Base-by-base conservation (phyloP, 2,113 vertebrate species). In the Hypomesus transpacificus region DNA sequence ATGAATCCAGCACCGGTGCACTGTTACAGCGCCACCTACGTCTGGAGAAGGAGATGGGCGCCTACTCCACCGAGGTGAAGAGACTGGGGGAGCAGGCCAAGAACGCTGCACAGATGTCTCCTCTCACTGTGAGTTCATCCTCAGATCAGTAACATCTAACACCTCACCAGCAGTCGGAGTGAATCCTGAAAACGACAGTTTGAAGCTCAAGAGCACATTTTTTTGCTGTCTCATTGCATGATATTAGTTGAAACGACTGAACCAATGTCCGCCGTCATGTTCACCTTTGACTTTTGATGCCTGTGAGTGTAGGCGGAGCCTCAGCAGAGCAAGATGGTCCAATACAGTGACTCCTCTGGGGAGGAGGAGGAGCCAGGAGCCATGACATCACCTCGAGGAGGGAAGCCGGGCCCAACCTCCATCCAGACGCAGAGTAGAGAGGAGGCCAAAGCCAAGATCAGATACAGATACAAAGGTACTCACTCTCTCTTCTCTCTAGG, bases 21-120 rank as follows among this genome's bases (percentile, higher is more conserved):
- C 76, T 95, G 84, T 64, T 95, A 62, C 93, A 90, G 75, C 91
- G 91, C 3, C 95, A 96, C 84, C 69, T 89, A 75, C 86, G 89
- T 20, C 51, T 95, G 77, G 91, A 95, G 78, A 86, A 87, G 72
- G 91, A 92, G 61, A 77, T 96, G 60, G 60, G 62, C 11, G 88
- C 91, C 9, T 96, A 94, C 1, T 77, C 67, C 3, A 71, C 85
- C 0, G 95, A 98, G 85, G 88, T 96, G 28, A 87, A 77, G 53
- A 81, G 89, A 3, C 84, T 96, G 68, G 87, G 84, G 0, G 90
- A 95, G 56, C 93, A 94, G 84, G 94, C 94, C 3, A 87, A 66
- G 53, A 77, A 3, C 2, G 93, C 93, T 0, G 88, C 86, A 0
- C 75, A 87, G 68, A 86, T 90, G 1, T 88, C 90, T 0, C 75